Percentiles rank a stretch among this genome's conserved stretches.
Conservation (phyloP, 1,140 invertebrate genomes). For the Drosophila tristis region DNA sequence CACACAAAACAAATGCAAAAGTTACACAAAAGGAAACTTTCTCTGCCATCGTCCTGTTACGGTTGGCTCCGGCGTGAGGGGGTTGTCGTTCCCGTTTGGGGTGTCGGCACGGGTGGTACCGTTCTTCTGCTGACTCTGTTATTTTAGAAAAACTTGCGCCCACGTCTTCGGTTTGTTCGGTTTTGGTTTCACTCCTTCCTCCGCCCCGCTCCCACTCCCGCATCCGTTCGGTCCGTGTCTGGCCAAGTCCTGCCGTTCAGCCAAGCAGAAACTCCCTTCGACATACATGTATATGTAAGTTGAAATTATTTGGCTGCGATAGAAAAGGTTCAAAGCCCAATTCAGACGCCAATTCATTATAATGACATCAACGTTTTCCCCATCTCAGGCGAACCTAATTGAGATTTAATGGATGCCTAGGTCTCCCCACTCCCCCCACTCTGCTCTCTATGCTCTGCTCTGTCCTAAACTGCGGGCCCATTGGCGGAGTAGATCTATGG, state of each 20-base stretch:
- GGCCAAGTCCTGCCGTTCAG: slow-evolving; percentile 38
- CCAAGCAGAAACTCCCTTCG: slow-evolving; percentile 58
- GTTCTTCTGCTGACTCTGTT: slow-evolving; percentile 54
- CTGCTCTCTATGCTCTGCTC: neutral
- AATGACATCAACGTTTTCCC: slow-evolving; percentile 70
- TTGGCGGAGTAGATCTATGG: slow-evolving; percentile 42
- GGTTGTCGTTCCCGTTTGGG: slow-evolving; percentile 22
- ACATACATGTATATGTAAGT: slow-evolving; percentile 51
- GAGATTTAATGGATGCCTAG: slow-evolving; percentile 68
- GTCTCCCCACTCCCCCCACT: too few species aligned
- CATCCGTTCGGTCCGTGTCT: slow-evolving; percentile 14
- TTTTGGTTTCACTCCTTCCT: slow-evolving; percentile 23
- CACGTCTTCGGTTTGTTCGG: slow-evolving; percentile 45
- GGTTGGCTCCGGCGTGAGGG: slow-evolving; percentile 5
- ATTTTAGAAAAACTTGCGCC: slow-evolving; percentile 73
- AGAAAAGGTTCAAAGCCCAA: slow-evolving; percentile 73
- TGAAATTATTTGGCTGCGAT: slow-evolving; percentile 68
- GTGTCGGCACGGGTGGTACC: slow-evolving; percentile 9
- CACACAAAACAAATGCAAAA: slow-evolving; percentile 77
- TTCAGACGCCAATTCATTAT: slow-evolving; percentile 71
- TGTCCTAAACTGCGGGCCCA: slow-evolving; percentile 42
- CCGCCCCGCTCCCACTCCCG: neutral
- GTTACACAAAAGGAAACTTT: slow-evolving; percentile 77
- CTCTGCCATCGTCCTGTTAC: slow-evolving; percentile 47
- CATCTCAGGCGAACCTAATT: slow-evolving; percentile 58